Evolutionary conservation across 2,797 vertebrate genomes (phyloP).

Genomic region (Crenuchus spilurus): DNA sequence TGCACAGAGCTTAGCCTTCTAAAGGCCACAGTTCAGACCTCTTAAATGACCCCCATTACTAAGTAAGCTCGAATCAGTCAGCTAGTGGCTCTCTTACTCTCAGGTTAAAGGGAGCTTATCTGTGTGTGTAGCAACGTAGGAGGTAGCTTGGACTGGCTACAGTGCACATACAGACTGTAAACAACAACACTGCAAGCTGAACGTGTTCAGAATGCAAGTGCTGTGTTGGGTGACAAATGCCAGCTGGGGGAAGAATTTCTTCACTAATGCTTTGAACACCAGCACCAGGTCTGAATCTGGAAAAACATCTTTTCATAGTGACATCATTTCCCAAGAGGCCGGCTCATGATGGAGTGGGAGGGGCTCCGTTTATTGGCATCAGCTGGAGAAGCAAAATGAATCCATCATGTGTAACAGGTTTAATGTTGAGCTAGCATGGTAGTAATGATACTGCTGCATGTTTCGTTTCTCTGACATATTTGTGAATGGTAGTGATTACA

Average conservation of each 20-base stretch:
- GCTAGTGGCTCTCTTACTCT: conserved; percentile 20
- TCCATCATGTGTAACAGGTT: conserved; percentile 23
- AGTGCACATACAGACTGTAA: conserved; percentile 12
- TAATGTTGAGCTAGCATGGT: conserved; percentile 31
- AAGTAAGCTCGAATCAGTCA: conserved; percentile 35
- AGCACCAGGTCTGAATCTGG: conserved; percentile 23
- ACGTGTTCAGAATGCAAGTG: conserved; percentile 1
- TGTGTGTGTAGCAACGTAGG: not conserved
- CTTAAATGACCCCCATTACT: conserved; percentile 7
- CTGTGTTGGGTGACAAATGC: conserved; percentile 10
- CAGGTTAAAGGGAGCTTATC: not conserved
- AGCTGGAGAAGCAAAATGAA: conserved; percentile 34
- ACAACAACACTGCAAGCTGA: conserved; percentile 22
- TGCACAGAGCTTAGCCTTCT: not conserved
- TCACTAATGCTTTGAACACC: conserved; percentile 41
- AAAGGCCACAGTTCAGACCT: conserved; percentile 5
- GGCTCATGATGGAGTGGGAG: not conserved
- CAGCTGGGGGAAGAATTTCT: conserved; percentile 23
- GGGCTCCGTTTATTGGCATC: conserved; percentile 18
- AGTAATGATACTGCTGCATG: conserved; percentile 27
- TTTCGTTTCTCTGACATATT: conserved; percentile 43
- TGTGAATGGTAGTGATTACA: conserved; percentile 31
- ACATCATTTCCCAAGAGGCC: conserved; percentile 31
- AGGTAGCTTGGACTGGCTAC: not conserved
- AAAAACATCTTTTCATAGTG: conserved; percentile 39